Evolutionary conservation across 2,113 vertebrate species (phyloP), one percentile per base, ranked within the genome.

Genomic region (Blennius ocellaris): DNA sequence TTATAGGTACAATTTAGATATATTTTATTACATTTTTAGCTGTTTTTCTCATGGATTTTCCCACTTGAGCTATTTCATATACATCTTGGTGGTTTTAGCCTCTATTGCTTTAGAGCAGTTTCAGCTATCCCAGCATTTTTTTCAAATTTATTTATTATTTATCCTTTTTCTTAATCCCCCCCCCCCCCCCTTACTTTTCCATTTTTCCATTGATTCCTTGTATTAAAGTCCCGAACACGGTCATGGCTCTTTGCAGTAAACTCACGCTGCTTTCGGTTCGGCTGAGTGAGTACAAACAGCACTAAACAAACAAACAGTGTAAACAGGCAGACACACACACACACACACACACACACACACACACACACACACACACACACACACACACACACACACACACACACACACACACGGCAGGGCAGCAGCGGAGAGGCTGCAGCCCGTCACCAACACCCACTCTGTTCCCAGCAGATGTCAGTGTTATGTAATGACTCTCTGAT

Each of bases 401-500:
- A 61, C 8, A 30, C 21, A 30, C 21, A 30, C 21, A 30, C 21
- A 30, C 21, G 21, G 21, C 21, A 30, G 21, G n/a, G 39, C 45
- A 48, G 45, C 44, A 60, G 17, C 44, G 49, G 48, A 14, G 52
- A 57, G 12, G 47, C 47, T 49, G 74, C 48, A 64, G 52, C 69
- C 11, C 50, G 12, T 70, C 56, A 71, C 36, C 70, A 17, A 39
- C 61, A 70, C 58, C 12, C 64, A 52, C 40, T 49, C 39, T 66
- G 53, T 11, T 77, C 78, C 78, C 82, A 78, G 73, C 78, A 84
- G 82, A 84, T 84, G 78, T 80, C 82, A 77, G 65, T 66, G 60
- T 84, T 78, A 84, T 69, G 63, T 81, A 80, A 80, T 48, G 59
- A 53, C 58, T 48, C 50, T 64, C 11, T 79, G 72, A 69, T 80